These are phyloP conservation scores for Natator depressus DNA, from an alignment of 2,113 vertebrate genomes.

Conservation along the genomic window DNA sequence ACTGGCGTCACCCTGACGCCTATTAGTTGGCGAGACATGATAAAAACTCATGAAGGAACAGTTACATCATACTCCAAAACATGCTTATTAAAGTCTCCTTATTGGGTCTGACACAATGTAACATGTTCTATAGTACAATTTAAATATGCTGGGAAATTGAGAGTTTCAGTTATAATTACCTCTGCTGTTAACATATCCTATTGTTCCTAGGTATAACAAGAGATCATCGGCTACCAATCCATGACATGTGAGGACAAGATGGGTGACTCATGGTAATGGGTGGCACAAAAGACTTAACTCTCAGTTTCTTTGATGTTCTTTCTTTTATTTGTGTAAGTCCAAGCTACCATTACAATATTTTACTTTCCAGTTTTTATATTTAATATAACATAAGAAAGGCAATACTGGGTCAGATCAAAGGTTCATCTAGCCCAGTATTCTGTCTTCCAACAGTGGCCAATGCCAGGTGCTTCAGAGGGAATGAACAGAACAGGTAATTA, in stretches of 20 bases:
- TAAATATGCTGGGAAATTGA: not conserved
- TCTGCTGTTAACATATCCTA: not conserved
- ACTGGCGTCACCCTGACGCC: conserved; percentile 15
- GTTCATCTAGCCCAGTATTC: too few species aligned
- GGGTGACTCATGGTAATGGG: not conserved
- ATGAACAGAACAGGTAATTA: too few species aligned
- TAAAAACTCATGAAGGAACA: conserved; percentile 28
- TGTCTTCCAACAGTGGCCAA: too few species aligned
- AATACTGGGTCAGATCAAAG: too few species aligned
- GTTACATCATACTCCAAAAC: not conserved
- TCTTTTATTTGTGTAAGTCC: not conserved
- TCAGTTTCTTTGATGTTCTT: not conserved
- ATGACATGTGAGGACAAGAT: not conserved
- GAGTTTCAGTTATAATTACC: not conserved
- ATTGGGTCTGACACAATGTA: not conserved
- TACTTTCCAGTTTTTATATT: rapidly evolving
- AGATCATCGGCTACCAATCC: rapidly evolving
- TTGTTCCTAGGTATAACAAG: not conserved
- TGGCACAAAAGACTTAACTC: not conserved
- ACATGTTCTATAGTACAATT: not conserved
- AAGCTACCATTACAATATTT: not conserved
- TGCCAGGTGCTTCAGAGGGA: too few species aligned
- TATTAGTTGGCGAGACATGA: conserved; percentile 5
- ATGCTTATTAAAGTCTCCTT: not conserved
- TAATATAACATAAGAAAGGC: not conserved